A percentile compares a stretch with the other conserved stretches of the same genome.
These are phyloP conservation scores for Tympanuchus pallidicinctus DNA, from an alignment of 2,113 vertebrate species.

Conservation along the genomic window DNA sequence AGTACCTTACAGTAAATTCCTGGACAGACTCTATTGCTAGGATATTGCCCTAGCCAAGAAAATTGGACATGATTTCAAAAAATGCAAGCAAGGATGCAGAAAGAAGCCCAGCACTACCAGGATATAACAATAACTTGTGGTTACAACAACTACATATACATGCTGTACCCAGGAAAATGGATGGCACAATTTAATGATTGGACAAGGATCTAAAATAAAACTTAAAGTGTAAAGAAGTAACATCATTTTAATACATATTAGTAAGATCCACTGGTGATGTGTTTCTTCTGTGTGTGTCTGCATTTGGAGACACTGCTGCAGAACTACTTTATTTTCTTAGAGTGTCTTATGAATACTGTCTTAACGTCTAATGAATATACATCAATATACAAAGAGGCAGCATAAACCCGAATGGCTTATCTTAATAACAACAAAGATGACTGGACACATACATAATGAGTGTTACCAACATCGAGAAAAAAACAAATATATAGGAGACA, in stretches of 20 bases:
- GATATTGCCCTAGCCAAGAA: neutral
- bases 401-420: neutral
- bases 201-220: neutral
- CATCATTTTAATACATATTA: neutral
- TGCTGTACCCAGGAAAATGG: neutral
- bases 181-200: neutral
- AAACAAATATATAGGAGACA: neutral
- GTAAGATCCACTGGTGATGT: neutral
- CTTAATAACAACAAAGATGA: neutral
- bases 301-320: neutral
- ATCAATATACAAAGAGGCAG: neutral
- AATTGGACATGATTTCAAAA: neutral
- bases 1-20: neutral
- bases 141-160: neutral
- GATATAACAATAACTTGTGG: neutral
- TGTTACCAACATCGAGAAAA: neutral
- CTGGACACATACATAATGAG: neutral
- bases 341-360: neutral
- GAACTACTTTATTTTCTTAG: neutral
- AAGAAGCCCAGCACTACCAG: neutral
- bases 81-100: neutral
- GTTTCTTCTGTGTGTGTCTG: fast-evolving
- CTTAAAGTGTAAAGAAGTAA: neutral
- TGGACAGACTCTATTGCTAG: neutral
- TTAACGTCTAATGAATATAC: neutral